Conservation (phyloP, 53 echinoderm and acorn worm species). For the Stichopus horrens region DNA sequence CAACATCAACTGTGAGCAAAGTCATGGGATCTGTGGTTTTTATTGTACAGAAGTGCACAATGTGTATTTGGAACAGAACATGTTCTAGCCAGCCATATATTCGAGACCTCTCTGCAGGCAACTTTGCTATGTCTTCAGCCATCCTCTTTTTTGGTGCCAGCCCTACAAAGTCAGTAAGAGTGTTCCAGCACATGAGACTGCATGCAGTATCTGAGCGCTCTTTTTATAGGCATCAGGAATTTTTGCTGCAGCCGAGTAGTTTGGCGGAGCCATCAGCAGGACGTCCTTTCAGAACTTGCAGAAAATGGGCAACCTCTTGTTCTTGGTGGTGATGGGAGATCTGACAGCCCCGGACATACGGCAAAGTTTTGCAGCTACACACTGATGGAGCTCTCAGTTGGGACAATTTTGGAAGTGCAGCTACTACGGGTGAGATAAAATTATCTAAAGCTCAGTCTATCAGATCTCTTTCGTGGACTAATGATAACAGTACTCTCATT, state of each 20-base stretch:
- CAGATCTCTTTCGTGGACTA: too few species aligned
- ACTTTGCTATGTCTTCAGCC: slow-evolving; percentile 32
- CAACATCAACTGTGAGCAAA: not conserved
- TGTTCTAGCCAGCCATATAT: slow-evolving; percentile 19
- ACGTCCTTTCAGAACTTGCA: not conserved
- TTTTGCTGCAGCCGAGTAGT: slow-evolving; percentile 41
- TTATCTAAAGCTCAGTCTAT: too few species aligned
- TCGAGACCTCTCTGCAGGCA: slow-evolving; percentile 46
- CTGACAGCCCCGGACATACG: slow-evolving; percentile 54
- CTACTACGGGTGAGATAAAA: slow-evolving; percentile 39
- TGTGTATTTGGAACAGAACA: not conserved
- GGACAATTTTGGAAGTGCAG: slow-evolving; percentile 46
- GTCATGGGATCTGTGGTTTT: slow-evolving; percentile 21
- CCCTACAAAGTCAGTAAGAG: slow-evolving; percentile 28
- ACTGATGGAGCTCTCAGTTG: slow-evolving; percentile 35
- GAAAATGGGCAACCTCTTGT: slow-evolving; percentile 17
- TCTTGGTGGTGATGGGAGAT: slow-evolving; percentile 51
- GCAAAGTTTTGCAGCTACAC: slow-evolving; percentile 65
- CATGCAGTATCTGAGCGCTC: not conserved
- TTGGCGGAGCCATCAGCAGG: not conserved
- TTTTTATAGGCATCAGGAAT: slow-evolving; percentile 44
- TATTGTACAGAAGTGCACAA: slow-evolving; percentile 28
- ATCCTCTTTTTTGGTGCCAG: slow-evolving; percentile 45
- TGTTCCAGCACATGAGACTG: slow-evolving; percentile 27
- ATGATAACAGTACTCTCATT: too few species aligned